These are phyloP conservation scores for Craseonycteris thonglongyai DNA, from an alignment of 2,113 vertebrate genomes.

Conservation along the genomic window DNA sequence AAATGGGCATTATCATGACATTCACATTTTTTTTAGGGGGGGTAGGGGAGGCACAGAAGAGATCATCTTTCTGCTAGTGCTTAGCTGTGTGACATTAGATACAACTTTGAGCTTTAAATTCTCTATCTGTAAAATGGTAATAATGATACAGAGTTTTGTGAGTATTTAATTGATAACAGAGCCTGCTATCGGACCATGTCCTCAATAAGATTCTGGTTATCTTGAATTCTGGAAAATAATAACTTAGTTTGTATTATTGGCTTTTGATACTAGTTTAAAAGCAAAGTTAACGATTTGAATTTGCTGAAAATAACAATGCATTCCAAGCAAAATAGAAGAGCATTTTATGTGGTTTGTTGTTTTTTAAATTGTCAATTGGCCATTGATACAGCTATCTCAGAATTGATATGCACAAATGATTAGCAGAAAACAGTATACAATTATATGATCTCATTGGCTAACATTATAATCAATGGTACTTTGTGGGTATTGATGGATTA, in stretches of 20 bases:
- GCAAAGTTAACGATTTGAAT: neutral
- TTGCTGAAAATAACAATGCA: neutral
- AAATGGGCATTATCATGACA: neutral
- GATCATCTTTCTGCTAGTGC: neutral
- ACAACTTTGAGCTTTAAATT: neutral
- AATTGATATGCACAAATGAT: neutral
- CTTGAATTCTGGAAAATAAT: neutral
- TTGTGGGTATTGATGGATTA: neutral
- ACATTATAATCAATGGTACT: neutral
- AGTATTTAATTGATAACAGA: neutral
- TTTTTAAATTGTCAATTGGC: neutral
- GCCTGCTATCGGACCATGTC: neutral
- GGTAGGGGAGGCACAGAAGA: neutral
- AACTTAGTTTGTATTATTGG: slow-evolving; percentile 11
- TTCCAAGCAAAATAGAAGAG: neutral
- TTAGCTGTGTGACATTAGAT: neutral
- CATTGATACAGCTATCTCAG: neutral
- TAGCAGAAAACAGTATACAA: neutral
- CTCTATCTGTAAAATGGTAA: neutral
- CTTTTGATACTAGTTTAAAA: neutral
- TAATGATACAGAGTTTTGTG: neutral
- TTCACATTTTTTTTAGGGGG: neutral
- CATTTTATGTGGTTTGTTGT: neutral
- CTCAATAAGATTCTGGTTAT: neutral
- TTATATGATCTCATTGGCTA: neutral